These are phyloP conservation scores for Alviniconcha marisindica DNA, from an alignment of 1,140 invertebrate genomes.

Conservation along the genomic window DNA sequence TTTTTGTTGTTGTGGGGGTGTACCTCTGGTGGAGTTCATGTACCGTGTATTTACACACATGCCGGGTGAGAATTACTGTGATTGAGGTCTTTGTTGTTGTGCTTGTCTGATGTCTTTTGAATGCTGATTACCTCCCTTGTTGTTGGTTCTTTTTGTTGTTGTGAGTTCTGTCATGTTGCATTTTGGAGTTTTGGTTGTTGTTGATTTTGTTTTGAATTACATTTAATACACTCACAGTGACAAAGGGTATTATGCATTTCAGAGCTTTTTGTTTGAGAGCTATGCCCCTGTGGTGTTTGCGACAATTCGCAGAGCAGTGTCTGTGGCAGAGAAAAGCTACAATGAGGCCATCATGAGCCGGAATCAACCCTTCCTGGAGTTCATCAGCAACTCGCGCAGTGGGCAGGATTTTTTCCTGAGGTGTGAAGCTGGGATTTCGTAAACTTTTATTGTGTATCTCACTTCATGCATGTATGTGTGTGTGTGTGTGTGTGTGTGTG, in stretches of 20 bases:
- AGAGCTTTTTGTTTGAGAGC: constrained; percentile 57
- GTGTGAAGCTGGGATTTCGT: constrained; percentile 32
- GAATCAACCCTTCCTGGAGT: constrained; percentile 54
- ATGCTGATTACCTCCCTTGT: background rate
- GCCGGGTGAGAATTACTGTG: too few species aligned
- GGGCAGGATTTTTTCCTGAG: constrained; percentile 64
- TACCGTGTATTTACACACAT: too few species aligned
- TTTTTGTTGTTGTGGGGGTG: too few species aligned
- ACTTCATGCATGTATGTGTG: too few species aligned
- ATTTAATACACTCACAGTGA: background rate
- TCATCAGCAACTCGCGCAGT: constrained; percentile 64
- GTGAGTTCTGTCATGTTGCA: background rate
- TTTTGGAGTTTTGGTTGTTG: background rate
- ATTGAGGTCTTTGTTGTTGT: too few species aligned
- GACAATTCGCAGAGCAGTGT: constrained; percentile 52
- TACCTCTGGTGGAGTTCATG: too few species aligned
- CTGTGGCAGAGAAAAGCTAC: constrained; percentile 49
- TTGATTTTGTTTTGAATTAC: background rate
- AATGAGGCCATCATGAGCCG: constrained; percentile 48
- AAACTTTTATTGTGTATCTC: too few species aligned
- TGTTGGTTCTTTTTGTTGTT: background rate
- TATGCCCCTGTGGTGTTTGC: constrained; percentile 60
- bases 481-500: too few species aligned
- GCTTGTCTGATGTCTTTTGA: too few species aligned
- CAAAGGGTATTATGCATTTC: constrained; percentile 8